Base-by-base conservation (phyloP, 2,888 invertebrate genomes). In the Allolobophora icterica region DNA sequence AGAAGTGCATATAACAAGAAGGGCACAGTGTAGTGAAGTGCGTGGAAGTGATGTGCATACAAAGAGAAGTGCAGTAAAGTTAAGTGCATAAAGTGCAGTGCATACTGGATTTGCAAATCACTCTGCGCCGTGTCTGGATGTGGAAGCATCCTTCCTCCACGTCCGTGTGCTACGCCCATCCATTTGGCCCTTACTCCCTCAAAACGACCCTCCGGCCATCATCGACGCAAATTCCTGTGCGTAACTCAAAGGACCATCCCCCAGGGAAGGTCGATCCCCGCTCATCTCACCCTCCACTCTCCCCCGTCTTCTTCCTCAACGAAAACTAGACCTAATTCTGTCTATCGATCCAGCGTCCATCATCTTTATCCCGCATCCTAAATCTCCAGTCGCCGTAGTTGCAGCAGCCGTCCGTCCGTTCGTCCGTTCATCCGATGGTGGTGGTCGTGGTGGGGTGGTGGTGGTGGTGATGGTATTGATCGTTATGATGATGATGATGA, bases 1-100 rank as follows among this genome's bases (percentile, higher is more conserved):
- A n/a, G 71, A n/a, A 71, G 71, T 30, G 71, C 71, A 71, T n/a
- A n/a, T 4, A 30, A 71, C n/a, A 71, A 8, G 71, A 71, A 71
- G 30, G 1, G 71, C 8, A n/a, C n/a, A 52, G 1, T 52, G 52
- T 52, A 52, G 71, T 71, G n/a, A 71, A 71, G 71, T 52, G 52
- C 52, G 8, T 24, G 52, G 3, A 52, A 24, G 52, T 52, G 52
- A 52, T 6, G 52, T 52, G 52, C 24, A 52, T 24, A 24, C 24
- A 24, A 21, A 52, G 52, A 24, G 52, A 52, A 52, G 52, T 71
- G 71, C 71, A 71, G 71, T n/a, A 71, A 71, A 71, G 71, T 71
- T 15, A n/a, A 71, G 71, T n/a, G 71, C 71, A 71, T 71, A 71
- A 71, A 71, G 71, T 71, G 71, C 71, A 71, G n/a, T n/a, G 52